Evolutionary conservation across 2,888 invertebrate genomes (phyloP), one percentile per base, ranked within the genome.

Genomic region (Yponomeuta malinellus): DNA sequence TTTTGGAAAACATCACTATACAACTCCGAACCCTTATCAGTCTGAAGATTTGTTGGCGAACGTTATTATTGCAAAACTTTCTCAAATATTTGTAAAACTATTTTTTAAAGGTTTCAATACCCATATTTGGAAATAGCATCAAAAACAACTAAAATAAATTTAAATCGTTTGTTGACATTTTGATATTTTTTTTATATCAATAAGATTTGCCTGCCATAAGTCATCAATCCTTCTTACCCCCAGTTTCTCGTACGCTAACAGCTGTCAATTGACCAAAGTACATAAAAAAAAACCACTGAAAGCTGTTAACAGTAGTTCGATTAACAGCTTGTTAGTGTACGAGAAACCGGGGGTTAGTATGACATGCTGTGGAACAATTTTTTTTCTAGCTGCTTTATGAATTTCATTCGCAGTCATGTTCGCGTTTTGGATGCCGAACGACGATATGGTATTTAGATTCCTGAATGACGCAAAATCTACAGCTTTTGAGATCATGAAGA

Each of bases 41-140:
- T 73, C 73, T 76, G 75, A 9, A 76, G 70, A 69, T 77, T 74
- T 68, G 68, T 64, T n/a, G 63, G 70, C n/a, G 10, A 29, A 23
- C 70, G 63, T n/a, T 15, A 6, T n/a, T n/a, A 66, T 37, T 73
- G 73, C 23, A 63, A 68, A 68, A 52, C 12, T 31, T 31, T 48
- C 33, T 48, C n/a, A 64, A 63, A 68, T 37, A 70, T 59, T 23
- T 52, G 59, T 52, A n/a, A 23, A 48, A 70, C 72, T 74, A 70
- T 31, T 72, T 76, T 84, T 85, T 9, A 84, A 63, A 5, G 83
- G 79, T 66, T 75, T 71, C 59, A 78, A 78, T 82, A 87, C 6
- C 82, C 78, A 77, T 75, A 87, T 76, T 87, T 87, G 4, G 83
- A 84, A 76, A 84, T 85, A 48, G 67, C 68, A 68, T 68, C 69